A percentile compares a stretch with the other conserved stretches of the same genome.
Evolutionary conservation across 1,140 invertebrate genomes (phyloP).

Genomic region (Sinella curviseta): DNA sequence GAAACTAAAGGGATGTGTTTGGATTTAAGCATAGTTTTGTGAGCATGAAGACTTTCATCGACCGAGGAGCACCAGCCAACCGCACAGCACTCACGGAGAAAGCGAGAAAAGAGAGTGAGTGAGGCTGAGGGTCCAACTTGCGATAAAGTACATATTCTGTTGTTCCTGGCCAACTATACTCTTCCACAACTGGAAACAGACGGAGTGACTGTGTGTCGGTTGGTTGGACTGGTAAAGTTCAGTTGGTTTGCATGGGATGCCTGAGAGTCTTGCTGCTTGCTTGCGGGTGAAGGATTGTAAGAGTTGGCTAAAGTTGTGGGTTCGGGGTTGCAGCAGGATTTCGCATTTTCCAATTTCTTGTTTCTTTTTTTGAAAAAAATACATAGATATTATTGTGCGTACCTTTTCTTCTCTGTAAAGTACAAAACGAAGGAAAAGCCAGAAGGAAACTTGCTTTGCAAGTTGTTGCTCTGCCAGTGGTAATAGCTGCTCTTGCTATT

Average conservation of each 20-base stretch:
- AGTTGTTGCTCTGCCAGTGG: neutral
- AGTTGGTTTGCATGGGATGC: constrained; percentile 22
- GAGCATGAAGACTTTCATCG: constrained; percentile 26
- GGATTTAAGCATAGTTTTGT: neutral
- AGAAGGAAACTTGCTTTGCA: neutral
- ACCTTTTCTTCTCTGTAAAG: neutral
- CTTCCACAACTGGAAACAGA: constrained; percentile 11
- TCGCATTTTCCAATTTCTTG: neutral
- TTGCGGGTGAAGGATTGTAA: constrained; percentile 21
- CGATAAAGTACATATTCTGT: constrained; percentile 3
- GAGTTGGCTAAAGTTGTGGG: constrained; percentile 11
- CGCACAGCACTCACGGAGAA: constrained; percentile 3
- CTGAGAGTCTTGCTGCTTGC: constrained; percentile 16
- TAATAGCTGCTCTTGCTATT: neutral
- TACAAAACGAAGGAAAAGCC: neutral
- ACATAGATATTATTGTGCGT: neutral
- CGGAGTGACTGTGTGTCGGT: constrained; percentile 4
- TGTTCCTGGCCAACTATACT: neutral
- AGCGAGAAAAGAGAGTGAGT: neutral
- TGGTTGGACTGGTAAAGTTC: constrained; percentile 8
- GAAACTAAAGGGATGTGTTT: neutral
- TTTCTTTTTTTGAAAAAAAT: neutral
- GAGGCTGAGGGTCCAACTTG: constrained; percentile 18
- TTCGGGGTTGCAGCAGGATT: constrained; percentile 22
- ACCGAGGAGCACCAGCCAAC: constrained; percentile 17